These are phyloP conservation scores for Hymenochirus boettgeri DNA, from an alignment of 2,113 vertebrate genomes.

Conservation along the genomic window DNA sequence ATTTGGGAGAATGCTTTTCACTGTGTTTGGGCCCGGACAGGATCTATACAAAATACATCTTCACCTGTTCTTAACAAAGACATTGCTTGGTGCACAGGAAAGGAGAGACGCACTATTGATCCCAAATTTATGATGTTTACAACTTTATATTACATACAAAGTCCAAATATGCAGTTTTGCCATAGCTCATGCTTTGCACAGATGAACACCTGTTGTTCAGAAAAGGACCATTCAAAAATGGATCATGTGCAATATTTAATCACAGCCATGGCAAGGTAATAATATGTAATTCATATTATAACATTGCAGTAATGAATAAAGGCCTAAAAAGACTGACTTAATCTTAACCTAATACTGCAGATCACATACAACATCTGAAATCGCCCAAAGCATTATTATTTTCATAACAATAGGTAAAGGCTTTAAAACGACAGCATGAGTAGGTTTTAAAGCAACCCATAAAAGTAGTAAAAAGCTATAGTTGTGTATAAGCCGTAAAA, in stretches of 20 bases:
- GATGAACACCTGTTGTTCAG: conserved; percentile 16
- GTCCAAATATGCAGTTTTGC: conserved; percentile 17
- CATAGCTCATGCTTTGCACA: conserved; percentile 26
- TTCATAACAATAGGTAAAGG: no score
- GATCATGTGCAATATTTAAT: conserved; percentile 23
- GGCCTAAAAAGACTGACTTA: no score
- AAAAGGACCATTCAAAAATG: conserved; percentile 13
- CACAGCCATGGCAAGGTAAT: conserved; percentile 32
- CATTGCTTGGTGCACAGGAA: conserved; percentile 16
- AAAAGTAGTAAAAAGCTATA: no score
- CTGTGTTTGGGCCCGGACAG: conserved; percentile 12
- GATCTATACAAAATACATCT: not conserved
- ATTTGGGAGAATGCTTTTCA: conserved; percentile 26
- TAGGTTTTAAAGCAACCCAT: no score
- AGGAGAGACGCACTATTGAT: conserved; percentile 27
- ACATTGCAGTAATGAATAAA: no score
- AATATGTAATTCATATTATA: no score
- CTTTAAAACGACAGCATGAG: no score
- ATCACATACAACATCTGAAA: no score
- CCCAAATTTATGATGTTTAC: conserved; percentile 10
- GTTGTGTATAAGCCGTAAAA: no score
- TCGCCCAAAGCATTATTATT: no score
- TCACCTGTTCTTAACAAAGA: not conserved
- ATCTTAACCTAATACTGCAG: no score
- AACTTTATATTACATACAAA: conserved; percentile 21